Evolutionary conservation across 2,888 invertebrate species (phyloP).

Genomic region (Mayetiola destructor): DNA sequence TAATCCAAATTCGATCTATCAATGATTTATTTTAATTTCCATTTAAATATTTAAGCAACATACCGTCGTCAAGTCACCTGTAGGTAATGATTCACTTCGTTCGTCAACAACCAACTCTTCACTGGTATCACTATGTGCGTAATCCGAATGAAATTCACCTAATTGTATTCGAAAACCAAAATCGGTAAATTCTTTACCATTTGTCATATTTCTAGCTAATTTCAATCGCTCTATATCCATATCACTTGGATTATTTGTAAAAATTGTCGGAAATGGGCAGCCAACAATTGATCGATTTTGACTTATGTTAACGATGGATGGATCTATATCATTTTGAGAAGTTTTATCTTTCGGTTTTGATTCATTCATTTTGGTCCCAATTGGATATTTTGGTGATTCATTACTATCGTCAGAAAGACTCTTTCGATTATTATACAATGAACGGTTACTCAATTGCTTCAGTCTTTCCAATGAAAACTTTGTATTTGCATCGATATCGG

Average conservation of each 20-base stretch:
- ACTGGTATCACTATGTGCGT: conserved; percentile 35
- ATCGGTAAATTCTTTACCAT: conserved; percentile 31
- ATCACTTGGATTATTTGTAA: conserved; percentile 21
- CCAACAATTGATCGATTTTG: conserved; percentile 15
- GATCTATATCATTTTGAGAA: conserved; percentile 2
- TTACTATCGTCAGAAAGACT: conserved; percentile 26
- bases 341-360: conserved; percentile 1
- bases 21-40: too few relatives aligned
- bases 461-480: conserved; percentile 32
- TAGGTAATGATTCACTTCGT: conserved; percentile 30
- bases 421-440: conserved; percentile 27
- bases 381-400: conserved; percentile 17
- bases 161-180: conserved; percentile 37
- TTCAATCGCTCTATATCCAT: conserved; percentile 35
- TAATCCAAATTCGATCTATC: too few relatives aligned
- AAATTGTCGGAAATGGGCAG: conserved; percentile 3
- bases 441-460: conserved; percentile 31
- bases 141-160: conserved; percentile 33
- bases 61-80: conserved; percentile 35
- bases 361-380: conserved; percentile 20
- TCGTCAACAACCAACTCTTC: conserved; percentile 36
- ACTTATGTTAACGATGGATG: conserved; percentile 13
- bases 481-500: conserved; percentile 22
- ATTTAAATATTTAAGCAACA: too few relatives aligned
- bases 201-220: conserved; percentile 27